These are phyloP conservation scores for Drosophila sordidula DNA, from an alignment of 2,888 invertebrate genomes.

Conservation along the genomic window DNA sequence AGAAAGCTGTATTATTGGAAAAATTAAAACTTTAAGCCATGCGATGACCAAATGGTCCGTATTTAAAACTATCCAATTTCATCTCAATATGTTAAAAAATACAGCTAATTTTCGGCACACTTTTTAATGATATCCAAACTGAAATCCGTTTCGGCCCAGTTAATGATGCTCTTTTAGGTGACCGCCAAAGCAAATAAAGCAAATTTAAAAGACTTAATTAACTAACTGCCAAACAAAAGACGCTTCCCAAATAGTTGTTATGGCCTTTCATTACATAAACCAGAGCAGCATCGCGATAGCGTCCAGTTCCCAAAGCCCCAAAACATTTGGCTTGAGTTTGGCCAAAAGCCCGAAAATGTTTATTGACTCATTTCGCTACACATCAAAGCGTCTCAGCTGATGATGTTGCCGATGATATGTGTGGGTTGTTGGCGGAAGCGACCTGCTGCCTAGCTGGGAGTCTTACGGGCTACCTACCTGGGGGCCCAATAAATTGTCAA, in stretches of 20 bases:
- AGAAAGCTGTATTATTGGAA: no score
- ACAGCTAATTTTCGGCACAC: constrained; percentile 25
- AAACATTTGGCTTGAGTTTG: constrained; percentile 9
- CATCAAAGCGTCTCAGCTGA: constrained; percentile 38
- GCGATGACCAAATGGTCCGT: not conserved
- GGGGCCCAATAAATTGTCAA: constrained; percentile 53
- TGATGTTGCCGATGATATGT: constrained; percentile 12
- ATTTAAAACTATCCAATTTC: not conserved
- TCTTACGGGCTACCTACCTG: constrained; percentile 8
- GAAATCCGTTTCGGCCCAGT: constrained; percentile 17
- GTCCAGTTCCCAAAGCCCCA: constrained; percentile 18
- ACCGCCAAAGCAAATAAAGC: constrained; percentile 32
- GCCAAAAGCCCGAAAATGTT: constrained; percentile 32
- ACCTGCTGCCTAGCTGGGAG: constrained; percentile 16
- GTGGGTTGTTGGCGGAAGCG: constrained; percentile 52
- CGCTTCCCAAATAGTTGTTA: constrained; percentile 41
- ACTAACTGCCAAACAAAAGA: constrained; percentile 38
- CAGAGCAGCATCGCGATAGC: constrained; percentile 22
- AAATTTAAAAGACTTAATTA: constrained; percentile 69
- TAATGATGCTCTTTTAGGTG: constrained; percentile 10
- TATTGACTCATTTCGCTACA: constrained; percentile 48
- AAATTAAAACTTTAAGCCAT: no score
- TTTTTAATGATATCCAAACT: constrained; percentile 12
- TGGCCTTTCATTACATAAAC: constrained; percentile 61
- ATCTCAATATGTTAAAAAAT: no score